Percentiles rank a stretch among this genome's conserved stretches.
Evolutionary conservation across 2,113 vertebrate species (phyloP).

Genomic region (Oncorhynchus clarkii): DNA sequence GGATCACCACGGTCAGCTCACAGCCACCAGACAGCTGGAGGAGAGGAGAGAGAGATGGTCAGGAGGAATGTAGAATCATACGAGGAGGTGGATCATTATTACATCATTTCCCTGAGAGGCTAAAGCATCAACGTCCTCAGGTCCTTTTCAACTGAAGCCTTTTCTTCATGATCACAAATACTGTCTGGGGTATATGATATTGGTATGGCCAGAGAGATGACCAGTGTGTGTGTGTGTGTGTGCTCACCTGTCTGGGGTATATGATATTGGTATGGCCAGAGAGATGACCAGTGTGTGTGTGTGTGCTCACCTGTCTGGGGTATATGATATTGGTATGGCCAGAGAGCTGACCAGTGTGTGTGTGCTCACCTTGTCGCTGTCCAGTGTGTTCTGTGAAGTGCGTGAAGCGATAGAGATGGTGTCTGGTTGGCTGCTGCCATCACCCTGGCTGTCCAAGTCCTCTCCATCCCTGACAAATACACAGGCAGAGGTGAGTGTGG

Average conservation of each 20-base stretch:
- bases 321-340: not conserved
- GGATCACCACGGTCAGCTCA: constrained; percentile 96
- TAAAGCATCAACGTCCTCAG: too few species aligned
- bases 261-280: not conserved
- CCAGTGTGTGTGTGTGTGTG: too few species aligned
- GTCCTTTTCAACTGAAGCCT: too few species aligned
- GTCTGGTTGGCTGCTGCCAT: constrained; percentile 97
- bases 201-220: not conserved
- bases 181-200: not conserved
- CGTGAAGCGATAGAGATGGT: constrained; percentile 97
- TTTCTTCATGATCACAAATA: too few species aligned
- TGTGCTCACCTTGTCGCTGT: constrained; percentile 91
- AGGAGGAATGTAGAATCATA: not conserved
- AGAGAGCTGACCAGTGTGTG: not conserved
- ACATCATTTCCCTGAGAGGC: too few species aligned
- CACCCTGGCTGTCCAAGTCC: constrained; percentile 97
- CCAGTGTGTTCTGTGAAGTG: constrained; percentile 96
- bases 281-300: not conserved
- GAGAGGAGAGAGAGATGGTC: not conserved
- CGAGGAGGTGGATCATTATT: too few species aligned
- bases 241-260: constrained; percentile 72
- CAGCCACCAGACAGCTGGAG: constrained; percentile 93
- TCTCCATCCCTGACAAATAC: constrained; percentile 84
- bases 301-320: too few species aligned
- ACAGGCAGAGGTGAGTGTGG: constrained; percentile 18